Evolutionary conservation across 2,888 invertebrate species (phyloP).

Genomic region (Drosophila merina): DNA sequence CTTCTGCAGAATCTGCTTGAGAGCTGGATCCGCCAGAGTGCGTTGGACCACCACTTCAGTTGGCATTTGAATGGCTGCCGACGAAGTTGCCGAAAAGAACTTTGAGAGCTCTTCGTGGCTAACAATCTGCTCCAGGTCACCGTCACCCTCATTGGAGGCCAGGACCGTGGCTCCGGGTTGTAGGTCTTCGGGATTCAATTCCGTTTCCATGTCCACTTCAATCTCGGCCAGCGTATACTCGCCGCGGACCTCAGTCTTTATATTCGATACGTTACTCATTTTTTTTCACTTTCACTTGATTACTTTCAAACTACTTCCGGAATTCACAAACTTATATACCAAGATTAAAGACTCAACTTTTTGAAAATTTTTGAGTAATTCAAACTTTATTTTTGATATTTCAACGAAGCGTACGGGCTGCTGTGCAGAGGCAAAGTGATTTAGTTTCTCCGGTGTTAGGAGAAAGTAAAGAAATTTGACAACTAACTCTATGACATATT

Average conservation of each 20-base stretch:
- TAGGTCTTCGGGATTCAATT: slow-evolving; percentile 34
- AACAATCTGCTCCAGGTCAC: slow-evolving; percentile 28
- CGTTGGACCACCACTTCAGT: slow-evolving; percentile 53
- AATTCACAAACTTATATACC: background rate
- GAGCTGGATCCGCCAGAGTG: slow-evolving; percentile 55
- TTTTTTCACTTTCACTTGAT: background rate
- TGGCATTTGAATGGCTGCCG: slow-evolving; percentile 23
- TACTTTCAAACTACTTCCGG: background rate
- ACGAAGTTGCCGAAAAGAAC: slow-evolving; percentile 26
- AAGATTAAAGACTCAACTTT: slow-evolving; percentile 1
- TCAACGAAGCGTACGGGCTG: background rate
- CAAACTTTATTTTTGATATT: background rate
- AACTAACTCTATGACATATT: slow-evolving; percentile 4
- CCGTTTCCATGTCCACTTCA: slow-evolving; percentile 42
- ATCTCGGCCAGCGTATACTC: slow-evolving; percentile 61
- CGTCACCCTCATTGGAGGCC: slow-evolving; percentile 49
- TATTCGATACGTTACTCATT: slow-evolving; percentile 7
- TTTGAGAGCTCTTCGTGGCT: slow-evolving; percentile 45
- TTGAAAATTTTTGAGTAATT: background rate
- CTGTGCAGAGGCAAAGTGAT: background rate
- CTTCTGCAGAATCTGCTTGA: slow-evolving; percentile 57
- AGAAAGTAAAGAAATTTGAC: slow-evolving; percentile 5
- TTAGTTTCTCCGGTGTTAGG: background rate
- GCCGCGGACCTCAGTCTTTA: slow-evolving; percentile 11
- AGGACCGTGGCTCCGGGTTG: slow-evolving; percentile 57